Conservation (phyloP, 2,113 vertebrate species). For the Labeo catla region DNA sequence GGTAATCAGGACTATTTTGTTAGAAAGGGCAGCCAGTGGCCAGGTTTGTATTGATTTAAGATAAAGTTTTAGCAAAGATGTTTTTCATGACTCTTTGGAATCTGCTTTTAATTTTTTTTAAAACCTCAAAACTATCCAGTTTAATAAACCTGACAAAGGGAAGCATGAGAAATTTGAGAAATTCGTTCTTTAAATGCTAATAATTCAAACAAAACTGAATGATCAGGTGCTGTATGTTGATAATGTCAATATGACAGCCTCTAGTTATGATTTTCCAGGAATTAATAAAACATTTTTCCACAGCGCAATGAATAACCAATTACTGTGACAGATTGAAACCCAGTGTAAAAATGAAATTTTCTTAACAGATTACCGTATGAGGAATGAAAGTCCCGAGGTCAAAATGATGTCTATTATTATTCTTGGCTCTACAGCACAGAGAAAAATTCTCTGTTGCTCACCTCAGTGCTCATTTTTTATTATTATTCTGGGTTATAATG, state of each 20-base stretch:
- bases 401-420: slow-evolving; percentile 14
- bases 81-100: slow-evolving; percentile 2
- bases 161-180: slow-evolving; percentile 3
- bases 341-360: not conserved
- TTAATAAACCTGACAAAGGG: slow-evolving; percentile 16
- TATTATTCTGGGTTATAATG: slow-evolving; percentile 6
- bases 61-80: not conserved
- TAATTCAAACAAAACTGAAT: not conserved
- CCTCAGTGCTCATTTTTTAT: slow-evolving; percentile 6
- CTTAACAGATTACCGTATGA: slow-evolving; percentile 5
- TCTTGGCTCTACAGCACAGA: slow-evolving; percentile 10
- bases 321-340: slow-evolving; percentile 7
- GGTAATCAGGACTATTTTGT: not conserved
- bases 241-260: not conserved
- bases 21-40: slow-evolving; percentile 12
- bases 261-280: not conserved
- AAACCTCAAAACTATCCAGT: not conserved
- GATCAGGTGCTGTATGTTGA: not conserved
- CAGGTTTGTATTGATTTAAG: not conserved
- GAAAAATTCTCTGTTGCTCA: not conserved
- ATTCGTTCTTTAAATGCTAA: not conserved
- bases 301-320: not conserved
- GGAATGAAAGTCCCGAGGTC: slow-evolving; percentile 24
- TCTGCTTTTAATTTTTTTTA: not conserved
- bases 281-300: slow-evolving; percentile 1